Evolutionary conservation across 2,888 invertebrate species (phyloP), one percentile per base, ranked within the genome.

Genomic region (Hypena proboscidalis): DNA sequence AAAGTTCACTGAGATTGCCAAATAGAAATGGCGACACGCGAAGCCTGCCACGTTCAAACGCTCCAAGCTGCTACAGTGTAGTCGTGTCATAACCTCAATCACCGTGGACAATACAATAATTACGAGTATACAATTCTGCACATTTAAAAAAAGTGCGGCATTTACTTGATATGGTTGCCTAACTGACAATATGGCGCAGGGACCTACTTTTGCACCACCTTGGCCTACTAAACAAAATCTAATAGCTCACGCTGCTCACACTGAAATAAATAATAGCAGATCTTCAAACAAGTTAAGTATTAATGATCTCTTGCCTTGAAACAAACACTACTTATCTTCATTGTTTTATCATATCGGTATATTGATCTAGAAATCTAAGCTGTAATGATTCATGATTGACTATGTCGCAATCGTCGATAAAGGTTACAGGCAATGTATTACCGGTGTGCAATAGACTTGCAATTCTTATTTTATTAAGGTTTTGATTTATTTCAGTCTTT

Each of bases 31-130:
- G 41, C 58, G 40, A 52, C 58, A 52, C 38, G 27, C 49, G 15
- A 38, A 40, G 27, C 15, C 31, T 52, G 54, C 38, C 35, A 46
- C 45, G 42, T 53, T 51, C 41, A 26, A 46, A 43, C 5, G 19
- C 15, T 54, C 46, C 50, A 50, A 58, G 48, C 35, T 14, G 39
- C 36, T 58, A 65, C 49, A 30, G 23, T 14, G 29, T 29, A 50
- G 32, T 51, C 49, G 53, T 67, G 68, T 66, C 65, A 55, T 61
- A 66, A 61, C 49, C 19, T 67, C 62, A 65, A 66, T 67, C 65
- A 58, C 59, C 65, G 68, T 65, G 55, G 51, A 65, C 59, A 65
- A 64, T 64, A 57, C 59, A 54, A 49, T 64, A 62, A 66, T 66
- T 62, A 62, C 51, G 38, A 15, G 45, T 61, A 42, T 34, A 50